These are phyloP conservation scores for Altica lythri DNA, from an alignment of 2,888 invertebrate species.

Conservation along the genomic window DNA sequence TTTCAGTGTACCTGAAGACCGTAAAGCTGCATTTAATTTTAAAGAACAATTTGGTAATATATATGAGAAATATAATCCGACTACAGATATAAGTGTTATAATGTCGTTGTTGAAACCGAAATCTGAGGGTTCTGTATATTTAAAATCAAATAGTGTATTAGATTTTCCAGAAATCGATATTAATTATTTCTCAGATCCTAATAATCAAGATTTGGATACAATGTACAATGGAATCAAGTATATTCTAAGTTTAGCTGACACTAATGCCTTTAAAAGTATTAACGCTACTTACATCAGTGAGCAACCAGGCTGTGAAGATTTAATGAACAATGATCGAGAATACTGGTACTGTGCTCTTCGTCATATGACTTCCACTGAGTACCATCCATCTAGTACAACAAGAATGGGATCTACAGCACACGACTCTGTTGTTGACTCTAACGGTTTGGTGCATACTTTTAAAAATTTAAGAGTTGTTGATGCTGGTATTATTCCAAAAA, in stretches of 20 bases:
- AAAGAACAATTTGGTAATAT: background rate
- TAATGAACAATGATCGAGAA: conserved; percentile 50
- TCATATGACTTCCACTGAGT: conserved; percentile 56
- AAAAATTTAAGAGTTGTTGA: conserved; percentile 60
- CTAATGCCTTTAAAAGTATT: conserved; percentile 64
- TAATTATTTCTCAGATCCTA: conserved; percentile 41
- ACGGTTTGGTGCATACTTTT: conserved; percentile 60
- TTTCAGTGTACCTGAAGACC: conserved; percentile 40
- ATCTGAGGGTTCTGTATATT: conserved; percentile 42
- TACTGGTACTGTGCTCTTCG: conserved; percentile 60
- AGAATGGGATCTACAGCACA: conserved; percentile 61
- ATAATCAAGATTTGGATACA: conserved; percentile 66
- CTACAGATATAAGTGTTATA: conserved; percentile 31
- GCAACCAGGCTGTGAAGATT: conserved; percentile 44
- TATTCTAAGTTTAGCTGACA: conserved; percentile 46
- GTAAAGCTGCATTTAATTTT: conserved; percentile 5
- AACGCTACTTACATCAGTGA: conserved; percentile 59
- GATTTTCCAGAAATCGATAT: conserved; percentile 47
- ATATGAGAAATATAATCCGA: conserved; percentile 14
- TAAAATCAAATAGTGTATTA: conserved; percentile 44
- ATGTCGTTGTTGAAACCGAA: conserved; percentile 44
- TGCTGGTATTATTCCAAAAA: conserved; percentile 61
- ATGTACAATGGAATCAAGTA: conserved; percentile 64
- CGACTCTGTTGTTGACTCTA: conserved; percentile 62
- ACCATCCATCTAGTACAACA: conserved; percentile 60